Percentiles rank a stretch among this genome's conserved stretches.
Evolutionary conservation across 2,797 vertebrate species (phyloP).

Genomic region (Anniella stebbinsi): DNA sequence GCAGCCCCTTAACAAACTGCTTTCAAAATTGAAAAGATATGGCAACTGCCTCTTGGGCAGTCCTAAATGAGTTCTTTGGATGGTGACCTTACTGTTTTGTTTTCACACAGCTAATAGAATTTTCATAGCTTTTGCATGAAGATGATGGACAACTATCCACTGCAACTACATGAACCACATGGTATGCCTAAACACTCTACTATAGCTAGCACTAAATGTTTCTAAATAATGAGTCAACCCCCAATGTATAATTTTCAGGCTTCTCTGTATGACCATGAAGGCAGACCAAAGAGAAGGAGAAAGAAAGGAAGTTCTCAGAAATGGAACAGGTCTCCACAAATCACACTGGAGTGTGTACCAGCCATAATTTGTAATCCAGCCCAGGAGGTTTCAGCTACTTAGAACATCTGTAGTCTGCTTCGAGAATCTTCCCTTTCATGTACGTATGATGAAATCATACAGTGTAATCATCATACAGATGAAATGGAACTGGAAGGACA

Average conservation of each 20-base stretch:
- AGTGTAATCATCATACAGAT: not conserved
- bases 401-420: not conserved
- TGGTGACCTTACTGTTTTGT: not conserved
- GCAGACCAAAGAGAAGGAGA: not conserved
- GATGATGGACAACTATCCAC: not conserved
- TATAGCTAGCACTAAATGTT: not conserved
- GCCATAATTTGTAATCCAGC: not conserved
- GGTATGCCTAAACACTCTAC: not conserved
- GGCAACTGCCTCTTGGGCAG: not conserved
- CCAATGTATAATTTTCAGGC: not conserved
- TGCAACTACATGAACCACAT: not conserved
- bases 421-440: not conserved
- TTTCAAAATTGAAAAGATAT: not conserved
- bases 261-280: not conserved
- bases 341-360: too few species aligned
- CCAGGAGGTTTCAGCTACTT: not conserved
- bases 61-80: not conserved
- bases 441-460: not conserved
- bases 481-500: accelerated
- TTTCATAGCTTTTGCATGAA: not conserved
- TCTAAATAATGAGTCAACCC: not conserved
- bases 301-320: not conserved
- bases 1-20: not conserved
- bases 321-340: not conserved
- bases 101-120: not conserved